Percentiles rank a stretch among this genome's conserved stretches.
Conservation (phyloP, 2,113 vertebrate species). For the Proteles cristata region DNA sequence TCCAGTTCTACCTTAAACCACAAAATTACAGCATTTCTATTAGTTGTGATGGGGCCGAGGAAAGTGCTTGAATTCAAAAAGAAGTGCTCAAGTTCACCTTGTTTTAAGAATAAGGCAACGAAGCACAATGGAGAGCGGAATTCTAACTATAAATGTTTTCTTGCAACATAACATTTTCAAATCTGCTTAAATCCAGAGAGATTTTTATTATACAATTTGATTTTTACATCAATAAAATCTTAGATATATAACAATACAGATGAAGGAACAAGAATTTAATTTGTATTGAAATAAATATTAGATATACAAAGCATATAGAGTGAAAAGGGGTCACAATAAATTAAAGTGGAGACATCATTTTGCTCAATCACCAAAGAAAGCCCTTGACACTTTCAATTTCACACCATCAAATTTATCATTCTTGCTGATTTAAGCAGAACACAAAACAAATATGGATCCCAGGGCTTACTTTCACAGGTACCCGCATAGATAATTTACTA, state of each 20-base stretch:
- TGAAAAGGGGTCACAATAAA: conserved; percentile 86
- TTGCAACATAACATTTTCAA: conserved; percentile 74
- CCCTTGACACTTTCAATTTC: conserved; percentile 90
- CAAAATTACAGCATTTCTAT: conserved; percentile 21
- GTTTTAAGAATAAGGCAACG: conserved; percentile 59
- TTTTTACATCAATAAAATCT: conserved; percentile 85
- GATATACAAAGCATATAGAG: conserved; percentile 84
- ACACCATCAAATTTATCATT: conserved; percentile 89
- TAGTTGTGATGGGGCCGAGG: neutral
- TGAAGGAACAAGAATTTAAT: conserved; percentile 85
- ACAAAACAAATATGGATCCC: conserved; percentile 89
- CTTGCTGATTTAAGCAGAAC: conserved; percentile 92
- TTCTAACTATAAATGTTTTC: conserved; percentile 62
- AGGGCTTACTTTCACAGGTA: conserved; percentile 88
- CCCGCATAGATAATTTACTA: conserved; percentile 89
- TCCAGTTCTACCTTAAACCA: conserved; percentile 16
- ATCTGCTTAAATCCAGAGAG: conserved; percentile 78
- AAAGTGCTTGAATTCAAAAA: neutral
- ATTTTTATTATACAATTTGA: conserved; percentile 72
- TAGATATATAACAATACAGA: conserved; percentile 83
- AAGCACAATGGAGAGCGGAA: conserved; percentile 49
- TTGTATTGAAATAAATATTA: conserved; percentile 88
- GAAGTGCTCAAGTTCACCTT: conserved; percentile 54
- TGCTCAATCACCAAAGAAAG: conserved; percentile 85
- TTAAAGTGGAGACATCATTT: conserved; percentile 86